Evolutionary conservation across 2,888 invertebrate genomes (phyloP), one percentile per base, ranked within the genome.

Genomic region (Lochmaea capreae): DNA sequence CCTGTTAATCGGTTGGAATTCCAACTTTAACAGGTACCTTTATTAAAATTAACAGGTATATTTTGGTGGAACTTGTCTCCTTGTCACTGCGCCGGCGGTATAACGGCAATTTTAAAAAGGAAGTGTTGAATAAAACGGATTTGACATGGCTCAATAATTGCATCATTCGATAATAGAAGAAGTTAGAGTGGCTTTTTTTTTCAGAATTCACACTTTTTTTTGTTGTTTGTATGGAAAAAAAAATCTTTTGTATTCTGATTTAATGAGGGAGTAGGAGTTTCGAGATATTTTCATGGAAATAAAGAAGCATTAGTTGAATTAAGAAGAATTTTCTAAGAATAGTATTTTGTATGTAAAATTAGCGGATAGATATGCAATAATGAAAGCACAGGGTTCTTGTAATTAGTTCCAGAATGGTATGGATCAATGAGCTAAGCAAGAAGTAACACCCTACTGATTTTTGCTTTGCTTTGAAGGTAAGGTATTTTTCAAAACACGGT

Each of bases 1-100:
- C 80, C 80, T 79, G 80, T 77, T 79, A 75, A 78, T 75, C 70
- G 72, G 76, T 61, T 73, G 75, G 77, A 78, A 79, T 79, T 77
- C 74, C 74, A 69, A 68, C 76, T 69, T 72, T 76, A 79, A 81
- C 81, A 81, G 81, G 81, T 81, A 80, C 75, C 72, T 77, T 68
- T 70, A 74, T 70, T 63, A 69, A 67, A 75, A 71, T 76, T 67
- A 76, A 78, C 78, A 76, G 78, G 78, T 78, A 76, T 69, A 73
- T 66, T 70, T 65, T 61, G 68, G 68, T 66, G 69, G 58, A 42
- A 46, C 62, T 69, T 16, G 71, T 54, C 63, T 33, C 26, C 49
- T 70, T 70, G 65, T 71, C 71, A 65, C 63, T 57, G 65, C 63
- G 65, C 71, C 46, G 65, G 57, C 33, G 46, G 58, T 46, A 65